Percentiles rank a stretch among this genome's conserved stretches.
These are phyloP conservation scores for Onthophagus taurus DNA, from an alignment of 1,140 invertebrate species.

Conservation along the genomic window DNA sequence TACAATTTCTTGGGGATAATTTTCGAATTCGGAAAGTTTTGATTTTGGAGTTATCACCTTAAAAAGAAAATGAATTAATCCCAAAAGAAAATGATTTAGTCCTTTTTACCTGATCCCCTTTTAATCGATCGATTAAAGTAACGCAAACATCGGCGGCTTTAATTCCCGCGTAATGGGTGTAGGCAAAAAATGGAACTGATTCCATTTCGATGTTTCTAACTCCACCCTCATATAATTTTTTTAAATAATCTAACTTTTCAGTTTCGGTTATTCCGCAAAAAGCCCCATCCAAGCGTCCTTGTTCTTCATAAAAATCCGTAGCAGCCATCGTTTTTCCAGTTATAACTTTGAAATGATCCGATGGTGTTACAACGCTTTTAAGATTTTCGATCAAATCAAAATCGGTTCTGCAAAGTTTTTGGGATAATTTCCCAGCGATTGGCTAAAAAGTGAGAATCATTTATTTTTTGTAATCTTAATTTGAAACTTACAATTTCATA, in stretches of 20 bases:
- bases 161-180: neutral
- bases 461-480: too few relatives aligned
- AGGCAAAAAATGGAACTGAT: neutral
- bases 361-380: neutral
- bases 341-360: neutral
- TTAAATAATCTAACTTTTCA: slow-evolving; percentile 81
- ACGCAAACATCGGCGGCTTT: neutral
- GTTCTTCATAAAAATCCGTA: slow-evolving; percentile 31
- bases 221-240: slow-evolving; percentile 61
- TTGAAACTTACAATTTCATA: neutral
- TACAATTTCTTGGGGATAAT: too few relatives aligned
- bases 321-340: neutral
- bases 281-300: slow-evolving; percentile 86
- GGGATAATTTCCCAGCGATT: too few relatives aligned
- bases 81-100: too few relatives aligned
- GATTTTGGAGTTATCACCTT: too few relatives aligned
- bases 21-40: too few relatives aligned
- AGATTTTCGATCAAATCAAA: neutral
- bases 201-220: slow-evolving; percentile 38
- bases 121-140: neutral
- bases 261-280: slow-evolving; percentile 83
- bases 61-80: too few relatives aligned
- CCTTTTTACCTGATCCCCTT: slow-evolving; percentile 52
- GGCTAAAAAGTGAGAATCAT: too few relatives aligned
- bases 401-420: neutral